A percentile compares a stretch with the other conserved stretches of the same genome.
phyloP scores from a whole-genome alignment of 2,888 invertebrate genomes.

The Ormyrus pomaceus region DNA sequence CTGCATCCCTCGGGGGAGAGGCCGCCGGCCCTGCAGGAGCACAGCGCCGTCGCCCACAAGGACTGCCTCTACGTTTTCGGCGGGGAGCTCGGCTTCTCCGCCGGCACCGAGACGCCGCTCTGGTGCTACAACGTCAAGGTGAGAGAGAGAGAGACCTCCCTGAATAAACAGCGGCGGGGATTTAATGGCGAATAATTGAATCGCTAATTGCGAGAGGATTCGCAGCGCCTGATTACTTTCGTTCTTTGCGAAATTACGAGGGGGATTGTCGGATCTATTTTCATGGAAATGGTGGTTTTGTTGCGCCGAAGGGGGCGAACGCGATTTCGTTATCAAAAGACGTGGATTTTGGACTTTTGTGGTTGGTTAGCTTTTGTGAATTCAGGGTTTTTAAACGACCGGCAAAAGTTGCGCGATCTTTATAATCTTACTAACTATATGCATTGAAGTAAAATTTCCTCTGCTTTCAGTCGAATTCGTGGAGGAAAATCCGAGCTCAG shows the following conservation, averaged over 20 bases:
- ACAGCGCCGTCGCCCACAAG: slow-evolving; percentile 87
- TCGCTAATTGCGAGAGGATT: not conserved
- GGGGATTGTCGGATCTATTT: not conserved
- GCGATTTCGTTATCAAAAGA: not conserved
- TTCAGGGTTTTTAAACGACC: not conserved
- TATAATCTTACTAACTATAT: too few relatives aligned
- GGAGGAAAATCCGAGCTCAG: slow-evolving; percentile 80
- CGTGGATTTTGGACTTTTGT: not conserved
- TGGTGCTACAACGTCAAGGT: slow-evolving; percentile 90
- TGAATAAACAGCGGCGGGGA: too few relatives aligned
- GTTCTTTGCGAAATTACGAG: not conserved
- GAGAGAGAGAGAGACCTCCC: slow-evolving; percentile 41
- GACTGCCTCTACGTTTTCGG: slow-evolving; percentile 90
- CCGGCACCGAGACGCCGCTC: slow-evolving; percentile 87
- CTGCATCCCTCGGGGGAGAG: slow-evolving; percentile 83
- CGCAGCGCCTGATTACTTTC: not conserved
- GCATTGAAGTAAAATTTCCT: too few relatives aligned
- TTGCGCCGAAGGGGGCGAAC: not conserved
- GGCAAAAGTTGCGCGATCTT: too few relatives aligned
- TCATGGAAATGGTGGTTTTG: not conserved
- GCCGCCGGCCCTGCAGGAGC: slow-evolving; percentile 90
- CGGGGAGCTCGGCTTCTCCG: slow-evolving; percentile 88
- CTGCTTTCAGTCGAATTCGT: slow-evolving; percentile 76
- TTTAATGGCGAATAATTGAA: too few relatives aligned
- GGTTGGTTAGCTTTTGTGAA: not conserved